phyloP scores from a whole-genome alignment of 2,113 vertebrate species.

The Ahaetulla prasina region DNA sequence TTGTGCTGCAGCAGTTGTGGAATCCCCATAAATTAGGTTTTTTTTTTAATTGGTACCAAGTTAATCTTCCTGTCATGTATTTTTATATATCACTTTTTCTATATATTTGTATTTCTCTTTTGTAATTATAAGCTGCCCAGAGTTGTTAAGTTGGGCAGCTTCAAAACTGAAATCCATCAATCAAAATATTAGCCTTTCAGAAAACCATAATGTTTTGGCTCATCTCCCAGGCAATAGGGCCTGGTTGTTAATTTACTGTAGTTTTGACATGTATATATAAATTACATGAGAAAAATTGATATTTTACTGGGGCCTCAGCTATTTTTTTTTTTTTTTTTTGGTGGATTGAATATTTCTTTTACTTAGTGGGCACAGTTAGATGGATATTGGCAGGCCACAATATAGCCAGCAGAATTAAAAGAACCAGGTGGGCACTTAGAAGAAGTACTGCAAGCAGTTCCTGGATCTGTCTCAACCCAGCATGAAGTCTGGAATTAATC shows the following conservation, averaged over 20 bases:
- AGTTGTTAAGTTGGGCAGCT: background rate
- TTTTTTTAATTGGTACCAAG: background rate
- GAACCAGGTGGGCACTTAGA: background rate
- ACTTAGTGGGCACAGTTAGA: background rate
- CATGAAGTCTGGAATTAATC: background rate
- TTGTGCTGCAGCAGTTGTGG: no score
- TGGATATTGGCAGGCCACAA: background rate
- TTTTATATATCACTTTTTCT: background rate
- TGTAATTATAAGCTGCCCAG: background rate
- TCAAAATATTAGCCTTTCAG: background rate
- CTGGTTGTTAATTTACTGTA: background rate
- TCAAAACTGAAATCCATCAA: background rate
- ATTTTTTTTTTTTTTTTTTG: no score
- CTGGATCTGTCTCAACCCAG: background rate
- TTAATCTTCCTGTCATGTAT: background rate
- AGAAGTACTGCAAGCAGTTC: background rate
- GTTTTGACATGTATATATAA: background rate
- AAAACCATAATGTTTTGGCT: background rate
- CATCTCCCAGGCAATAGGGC: background rate
- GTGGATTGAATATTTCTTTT: background rate
- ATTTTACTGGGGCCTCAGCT: background rate
- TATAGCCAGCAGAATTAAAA: background rate
- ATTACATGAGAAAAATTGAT: background rate
- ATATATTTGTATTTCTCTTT: background rate
- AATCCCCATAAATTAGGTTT: no score